These are phyloP conservation scores for Pseudomyrmex cubaensis DNA, from an alignment of 1,140 invertebrate genomes.

Conservation along the genomic window DNA sequence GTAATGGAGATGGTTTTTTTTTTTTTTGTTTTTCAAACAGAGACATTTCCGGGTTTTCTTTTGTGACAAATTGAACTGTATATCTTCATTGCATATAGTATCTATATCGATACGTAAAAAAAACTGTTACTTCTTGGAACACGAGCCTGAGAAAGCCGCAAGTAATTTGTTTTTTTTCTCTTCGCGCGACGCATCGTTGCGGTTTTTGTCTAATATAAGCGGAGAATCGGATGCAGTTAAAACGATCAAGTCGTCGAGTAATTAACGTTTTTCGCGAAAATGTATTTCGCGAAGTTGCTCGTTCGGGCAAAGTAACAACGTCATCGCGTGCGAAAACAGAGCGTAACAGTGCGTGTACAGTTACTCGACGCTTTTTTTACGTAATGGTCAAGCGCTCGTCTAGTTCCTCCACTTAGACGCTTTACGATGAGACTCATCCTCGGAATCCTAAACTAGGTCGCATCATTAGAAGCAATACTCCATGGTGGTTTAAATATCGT, in stretches of 20 bases:
- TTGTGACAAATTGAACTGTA: no score
- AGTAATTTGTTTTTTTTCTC: no score
- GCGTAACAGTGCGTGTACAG: conserved; percentile 26
- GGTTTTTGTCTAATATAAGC: background rate
- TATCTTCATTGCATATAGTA: no score
- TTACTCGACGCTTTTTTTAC: conserved; percentile 30
- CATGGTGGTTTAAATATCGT: conserved; percentile 10
- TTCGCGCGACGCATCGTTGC: no score
- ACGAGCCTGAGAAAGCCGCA: no score
- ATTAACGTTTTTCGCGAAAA: background rate
- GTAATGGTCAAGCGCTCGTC: background rate
- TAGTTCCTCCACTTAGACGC: background rate
- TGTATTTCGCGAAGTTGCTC: background rate
- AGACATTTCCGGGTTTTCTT: no score
- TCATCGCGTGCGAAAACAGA: conserved; percentile 28
- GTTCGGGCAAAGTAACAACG: background rate
- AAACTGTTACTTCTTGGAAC: no score
- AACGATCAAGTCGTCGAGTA: no score
- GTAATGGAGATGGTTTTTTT: no score
- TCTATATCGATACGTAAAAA: no score
- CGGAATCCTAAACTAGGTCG: conserved; percentile 51
- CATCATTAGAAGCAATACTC: conserved; percentile 19
- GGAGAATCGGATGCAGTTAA: background rate
- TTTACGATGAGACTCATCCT: conserved; percentile 32
- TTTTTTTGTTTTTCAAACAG: no score